A percentile compares a stretch with the other conserved stretches of the same genome.
These are phyloP conservation scores for Drosophila tropicalis DNA, from an alignment of 1,140 invertebrate species.

Conservation along the genomic window DNA sequence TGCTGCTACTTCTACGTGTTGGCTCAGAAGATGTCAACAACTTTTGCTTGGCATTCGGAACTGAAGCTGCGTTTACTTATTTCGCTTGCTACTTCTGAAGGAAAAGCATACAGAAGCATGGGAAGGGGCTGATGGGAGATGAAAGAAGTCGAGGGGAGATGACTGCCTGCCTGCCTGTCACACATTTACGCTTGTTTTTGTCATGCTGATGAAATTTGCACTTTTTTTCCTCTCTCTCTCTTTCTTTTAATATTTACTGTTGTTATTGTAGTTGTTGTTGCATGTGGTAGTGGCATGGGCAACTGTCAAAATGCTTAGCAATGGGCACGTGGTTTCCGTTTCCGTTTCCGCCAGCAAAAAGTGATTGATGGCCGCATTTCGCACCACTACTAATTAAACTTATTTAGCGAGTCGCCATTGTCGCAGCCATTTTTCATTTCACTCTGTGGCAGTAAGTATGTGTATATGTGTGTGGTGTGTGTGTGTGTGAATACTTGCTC, in stretches of 20 bases:
- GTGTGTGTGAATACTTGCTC: slow-evolving; percentile 23
- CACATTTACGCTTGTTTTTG: slow-evolving; percentile 51
- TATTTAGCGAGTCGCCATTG: slow-evolving; percentile 64
- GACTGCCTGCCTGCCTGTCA: slow-evolving; percentile 12
- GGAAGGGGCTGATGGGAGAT: neutral
- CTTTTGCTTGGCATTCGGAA: slow-evolving; percentile 56
- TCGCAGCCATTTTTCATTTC: slow-evolving; percentile 64
- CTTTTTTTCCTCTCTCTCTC: slow-evolving; percentile 37
- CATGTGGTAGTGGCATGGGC: slow-evolving; percentile 36
- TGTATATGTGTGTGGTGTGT: slow-evolving; percentile 1
- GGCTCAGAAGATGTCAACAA: slow-evolving; percentile 78
- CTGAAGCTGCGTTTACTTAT: slow-evolving; percentile 18
- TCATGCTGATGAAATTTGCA: slow-evolving; percentile 57
- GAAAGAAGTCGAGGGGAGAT: neutral
- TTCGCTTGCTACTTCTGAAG: slow-evolving; percentile 15
- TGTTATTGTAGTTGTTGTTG: slow-evolving; percentile 22
- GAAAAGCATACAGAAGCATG: neutral
- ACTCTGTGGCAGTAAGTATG: slow-evolving; percentile 6
- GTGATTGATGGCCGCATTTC: slow-evolving; percentile 69
- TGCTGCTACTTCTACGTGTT: slow-evolving; percentile 61
- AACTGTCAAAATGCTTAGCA: slow-evolving; percentile 63
- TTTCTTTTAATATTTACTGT: slow-evolving; percentile 19
- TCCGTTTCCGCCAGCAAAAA: slow-evolving; percentile 38
- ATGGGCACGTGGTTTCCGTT: slow-evolving; percentile 60
- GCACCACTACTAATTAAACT: slow-evolving; percentile 74